These are phyloP conservation scores for Nycticryphes semicollaris DNA, from an alignment of 2,113 vertebrate species.

Conservation along the genomic window DNA sequence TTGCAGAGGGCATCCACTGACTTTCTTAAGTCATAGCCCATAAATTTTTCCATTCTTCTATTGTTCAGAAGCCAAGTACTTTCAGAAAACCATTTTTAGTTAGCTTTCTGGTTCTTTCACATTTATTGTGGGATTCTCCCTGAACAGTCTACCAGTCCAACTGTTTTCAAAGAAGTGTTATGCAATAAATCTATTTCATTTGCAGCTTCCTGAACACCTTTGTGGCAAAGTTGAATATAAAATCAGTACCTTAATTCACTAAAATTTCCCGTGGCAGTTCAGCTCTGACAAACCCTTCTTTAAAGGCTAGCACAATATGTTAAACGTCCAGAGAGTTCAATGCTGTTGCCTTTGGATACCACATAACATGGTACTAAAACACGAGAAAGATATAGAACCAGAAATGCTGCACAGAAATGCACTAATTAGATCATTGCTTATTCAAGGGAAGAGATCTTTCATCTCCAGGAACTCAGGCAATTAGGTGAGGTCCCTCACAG, in stretches of 20 bases:
- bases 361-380: constrained; percentile 20
- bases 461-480: constrained; percentile 55
- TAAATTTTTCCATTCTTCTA: not conserved
- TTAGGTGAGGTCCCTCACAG: constrained; percentile 45
- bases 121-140: not conserved
- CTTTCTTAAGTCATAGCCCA: not conserved
- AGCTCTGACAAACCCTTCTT: constrained; percentile 4
- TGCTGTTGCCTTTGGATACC: constrained; percentile 52
- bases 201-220: not conserved
- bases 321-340: not conserved
- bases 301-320: not conserved
- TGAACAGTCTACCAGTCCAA: not conserved
- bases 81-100: not conserved
- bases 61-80: not conserved
- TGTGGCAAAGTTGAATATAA: not conserved
- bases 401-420: constrained; percentile 42
- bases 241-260: not conserved
- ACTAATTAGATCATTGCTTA: constrained; percentile 59
- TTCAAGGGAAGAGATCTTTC: constrained; percentile 63
- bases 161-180: not conserved
- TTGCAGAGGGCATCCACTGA: not conserved
- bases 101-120: not conserved
- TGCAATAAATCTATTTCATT: not conserved
- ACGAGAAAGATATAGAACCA: constrained; percentile 19
- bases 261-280: constrained; percentile 11